Evolutionary conservation across 2,113 vertebrate genomes (phyloP).

Genomic region (Larimichthys polyactis): DNA sequence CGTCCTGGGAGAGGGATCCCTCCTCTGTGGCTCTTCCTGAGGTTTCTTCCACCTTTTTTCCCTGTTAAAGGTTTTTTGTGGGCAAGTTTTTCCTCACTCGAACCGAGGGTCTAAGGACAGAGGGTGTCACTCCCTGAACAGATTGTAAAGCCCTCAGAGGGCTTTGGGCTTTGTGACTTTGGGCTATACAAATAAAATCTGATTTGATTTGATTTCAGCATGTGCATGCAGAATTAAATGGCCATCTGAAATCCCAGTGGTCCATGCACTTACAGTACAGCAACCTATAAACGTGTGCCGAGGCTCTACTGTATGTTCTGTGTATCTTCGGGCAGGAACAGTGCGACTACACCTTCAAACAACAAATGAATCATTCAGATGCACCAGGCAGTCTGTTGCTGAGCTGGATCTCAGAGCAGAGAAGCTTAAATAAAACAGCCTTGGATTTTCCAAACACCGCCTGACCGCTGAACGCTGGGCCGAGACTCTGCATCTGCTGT

Average conservation of each 20-base stretch:
- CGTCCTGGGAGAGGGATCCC: too few relatives aligned
- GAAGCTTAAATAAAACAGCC: slow-evolving; percentile 34
- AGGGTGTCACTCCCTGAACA: too few relatives aligned
- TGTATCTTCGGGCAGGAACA: neutral
- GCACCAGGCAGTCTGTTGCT: slow-evolving; percentile 20
- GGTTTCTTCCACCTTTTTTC: too few relatives aligned
- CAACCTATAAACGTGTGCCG: too few relatives aligned
- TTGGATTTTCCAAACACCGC: neutral
- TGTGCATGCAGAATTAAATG: neutral
- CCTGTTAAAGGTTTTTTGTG: too few relatives aligned
- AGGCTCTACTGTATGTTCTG: neutral
- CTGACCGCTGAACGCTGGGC: neutral
- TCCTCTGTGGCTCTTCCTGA: too few relatives aligned
- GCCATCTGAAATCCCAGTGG: neutral
- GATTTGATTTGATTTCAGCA: neutral
- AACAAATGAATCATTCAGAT: slow-evolving; percentile 51
- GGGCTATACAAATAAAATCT: too few relatives aligned
- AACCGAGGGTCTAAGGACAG: too few relatives aligned
- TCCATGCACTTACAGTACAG: neutral
- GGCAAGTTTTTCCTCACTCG: too few relatives aligned
- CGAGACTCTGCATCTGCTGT: slow-evolving; percentile 4
- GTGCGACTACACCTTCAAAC: slow-evolving; percentile 3
- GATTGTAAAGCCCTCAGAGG: too few relatives aligned
- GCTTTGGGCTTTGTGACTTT: too few relatives aligned
- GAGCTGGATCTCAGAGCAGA: neutral